Conservation (phyloP, 2,797 vertebrate species). For the Hemitrygon akajei region DNA sequence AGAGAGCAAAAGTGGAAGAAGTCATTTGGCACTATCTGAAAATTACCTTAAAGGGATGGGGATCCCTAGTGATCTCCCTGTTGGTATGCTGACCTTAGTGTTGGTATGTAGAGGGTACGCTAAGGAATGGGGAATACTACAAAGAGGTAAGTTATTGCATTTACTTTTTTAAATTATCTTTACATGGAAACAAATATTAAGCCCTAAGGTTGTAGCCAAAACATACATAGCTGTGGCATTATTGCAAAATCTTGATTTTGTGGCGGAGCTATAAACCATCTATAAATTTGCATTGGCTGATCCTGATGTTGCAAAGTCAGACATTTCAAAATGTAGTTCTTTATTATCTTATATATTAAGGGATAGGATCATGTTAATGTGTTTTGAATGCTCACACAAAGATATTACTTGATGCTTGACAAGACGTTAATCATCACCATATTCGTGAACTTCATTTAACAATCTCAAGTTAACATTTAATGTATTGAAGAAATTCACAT, state of each 20-base stretch:
- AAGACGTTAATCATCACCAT: not conserved
- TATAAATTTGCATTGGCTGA: no score
- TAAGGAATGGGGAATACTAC: constrained; percentile 7
- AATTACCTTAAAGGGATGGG: constrained; percentile 33
- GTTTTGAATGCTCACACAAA: not conserved
- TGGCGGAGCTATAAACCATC: no score
- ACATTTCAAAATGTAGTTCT: not conserved
- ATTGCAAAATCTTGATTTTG: not conserved
- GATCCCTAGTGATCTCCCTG: constrained; percentile 33
- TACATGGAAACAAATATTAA: not conserved
- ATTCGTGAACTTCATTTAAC: no score
- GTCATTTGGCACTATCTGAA: constrained; percentile 36
- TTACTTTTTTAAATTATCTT: not conserved
- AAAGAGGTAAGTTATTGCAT: not conserved
- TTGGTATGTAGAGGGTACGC: not conserved
- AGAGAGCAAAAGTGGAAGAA: constrained; percentile 40
- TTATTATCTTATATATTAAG: not conserved
- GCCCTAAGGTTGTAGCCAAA: not conserved
- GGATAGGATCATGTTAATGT: no score
- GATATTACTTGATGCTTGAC: not conserved
- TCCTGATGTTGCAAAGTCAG: not conserved
- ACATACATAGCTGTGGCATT: not conserved
- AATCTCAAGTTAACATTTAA: not conserved
- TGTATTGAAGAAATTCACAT: not conserved
- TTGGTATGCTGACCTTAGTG: not conserved